Evolutionary conservation across 1,140 invertebrate species (phyloP), one percentile per base, ranked within the genome.

Genomic region (Centruroides sculpturatus): DNA sequence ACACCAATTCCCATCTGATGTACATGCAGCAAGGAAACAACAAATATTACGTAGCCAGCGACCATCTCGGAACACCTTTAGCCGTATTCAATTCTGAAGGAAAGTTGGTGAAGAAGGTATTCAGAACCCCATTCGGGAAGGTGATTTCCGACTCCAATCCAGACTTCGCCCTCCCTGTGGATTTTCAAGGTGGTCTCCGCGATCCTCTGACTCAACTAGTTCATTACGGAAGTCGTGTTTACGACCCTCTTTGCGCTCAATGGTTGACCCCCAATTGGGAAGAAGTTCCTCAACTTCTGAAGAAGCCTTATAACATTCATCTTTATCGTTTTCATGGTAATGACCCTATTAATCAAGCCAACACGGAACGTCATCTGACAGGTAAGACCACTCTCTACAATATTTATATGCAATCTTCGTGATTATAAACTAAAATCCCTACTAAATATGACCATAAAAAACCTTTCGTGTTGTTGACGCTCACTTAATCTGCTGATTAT

Each of bases 61-160:
- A 97, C 75, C 90, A 94, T 69, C 91, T 88, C 71, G 92, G 92
- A 35, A 93, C 92, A 0, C 92, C 94, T 0, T 79, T 95, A 1
- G 90, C 94, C 82, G 83, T 97, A 5, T 95, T 96, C 74, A 94
- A 93, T 73, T 85, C 92, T 67, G 90, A 94, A 65, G 93, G 93
- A 12, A 86, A 92, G 76, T 85, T 90, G 1, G 89, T 95, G 10
- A 79, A 92, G 57, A 90, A 96, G 79, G 87, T 97, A 48, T 89
- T 89, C 81, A 82, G 93, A 65, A 91, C 89, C 9, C 93, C 93
- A 0, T 93, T 92, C 66, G 93, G 93, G 0, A 88, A 93, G 67
- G 89, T 94, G 55, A 87, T 94, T 47, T 91, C 90, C 67, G 92
- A 98, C 71, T 93, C 92, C 0, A 94, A 95, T 75, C 91, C 92